Conservation (phyloP, 2,797 vertebrate genomes). For the Parauchenoglanis ngamensis region DNA sequence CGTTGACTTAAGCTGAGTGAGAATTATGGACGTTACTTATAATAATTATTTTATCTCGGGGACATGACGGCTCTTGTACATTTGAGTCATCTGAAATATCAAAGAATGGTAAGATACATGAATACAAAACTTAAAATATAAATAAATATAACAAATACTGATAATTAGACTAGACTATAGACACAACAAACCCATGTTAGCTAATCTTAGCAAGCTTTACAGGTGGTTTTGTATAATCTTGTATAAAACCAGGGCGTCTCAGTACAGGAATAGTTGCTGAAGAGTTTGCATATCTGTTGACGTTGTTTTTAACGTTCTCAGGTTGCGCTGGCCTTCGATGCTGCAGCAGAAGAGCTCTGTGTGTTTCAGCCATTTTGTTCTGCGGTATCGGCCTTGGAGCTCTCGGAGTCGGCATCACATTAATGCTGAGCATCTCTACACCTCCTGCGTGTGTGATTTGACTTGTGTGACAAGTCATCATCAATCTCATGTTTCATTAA, state of each 20-base stretch:
- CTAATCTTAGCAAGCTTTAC: too few species aligned
- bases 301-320: not conserved
- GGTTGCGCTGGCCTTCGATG: not conserved
- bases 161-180: too few species aligned
- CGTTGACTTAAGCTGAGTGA: not conserved
- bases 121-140: not conserved
- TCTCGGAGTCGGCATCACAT: not conserved
- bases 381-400: not conserved
- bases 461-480: not conserved
- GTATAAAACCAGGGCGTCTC: too few species aligned
- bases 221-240: too few species aligned
- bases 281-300: not conserved
- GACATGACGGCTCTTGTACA: not conserved
- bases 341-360: not conserved
- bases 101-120: not conserved
- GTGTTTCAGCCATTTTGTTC: not conserved
- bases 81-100: not conserved
- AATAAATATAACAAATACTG: too few species aligned
- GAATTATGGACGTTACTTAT: not conserved
- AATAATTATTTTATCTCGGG: not conserved
- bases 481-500: not conserved
- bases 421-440: not conserved
- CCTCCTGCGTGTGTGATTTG: not conserved
- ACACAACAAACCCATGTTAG: too few species aligned
- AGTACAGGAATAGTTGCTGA: not conserved